A percentile compares a stretch with the other conserved stretches of the same genome.
phyloP scores from a whole-genome alignment of 2,888 invertebrate genomes.

The Anorthoa munda region DNA sequence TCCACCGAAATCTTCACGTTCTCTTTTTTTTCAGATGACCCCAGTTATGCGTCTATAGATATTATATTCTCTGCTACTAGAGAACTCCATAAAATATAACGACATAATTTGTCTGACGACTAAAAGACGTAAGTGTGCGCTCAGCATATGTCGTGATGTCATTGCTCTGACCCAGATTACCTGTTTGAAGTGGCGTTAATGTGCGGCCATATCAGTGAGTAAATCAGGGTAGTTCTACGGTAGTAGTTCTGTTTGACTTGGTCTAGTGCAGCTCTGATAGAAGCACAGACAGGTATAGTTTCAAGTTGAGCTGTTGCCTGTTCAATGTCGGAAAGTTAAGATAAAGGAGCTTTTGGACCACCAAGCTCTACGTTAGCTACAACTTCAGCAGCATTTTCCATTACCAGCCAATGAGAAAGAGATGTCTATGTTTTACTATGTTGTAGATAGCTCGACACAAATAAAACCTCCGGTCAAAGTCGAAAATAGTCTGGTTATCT shows the following conservation, averaged over 20 bases:
- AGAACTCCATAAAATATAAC: background rate
- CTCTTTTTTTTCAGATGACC: background rate
- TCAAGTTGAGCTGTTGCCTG: slow-evolving; percentile 1
- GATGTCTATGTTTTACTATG: background rate
- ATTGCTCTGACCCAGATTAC: slow-evolving; percentile 75
- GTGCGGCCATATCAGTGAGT: slow-evolving; percentile 67
- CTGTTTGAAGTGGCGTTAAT: slow-evolving; percentile 70
- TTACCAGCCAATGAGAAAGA: background rate
- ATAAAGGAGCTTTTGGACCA: slow-evolving; percentile 11
- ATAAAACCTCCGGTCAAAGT: background rate
- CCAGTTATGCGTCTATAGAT: background rate
- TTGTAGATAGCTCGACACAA: background rate
- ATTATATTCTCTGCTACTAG: background rate
- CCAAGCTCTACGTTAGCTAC: background rate
- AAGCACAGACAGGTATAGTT: background rate
- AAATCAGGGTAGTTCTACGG: slow-evolving; percentile 64
- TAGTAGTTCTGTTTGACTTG: slow-evolving; percentile 46
- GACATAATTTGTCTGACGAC: slow-evolving; percentile 22
- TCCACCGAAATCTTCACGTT: background rate
- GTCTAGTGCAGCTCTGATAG: slow-evolving; percentile 4
- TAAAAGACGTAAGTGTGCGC: slow-evolving; percentile 45
- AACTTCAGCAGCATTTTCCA: background rate
- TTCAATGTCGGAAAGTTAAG: slow-evolving; percentile 5
- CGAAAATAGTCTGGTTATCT: background rate
- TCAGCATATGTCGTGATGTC: slow-evolving; percentile 61